phyloP scores from a whole-genome alignment of 2,888 invertebrate genomes.

The Xestia rhomboidea region DNA sequence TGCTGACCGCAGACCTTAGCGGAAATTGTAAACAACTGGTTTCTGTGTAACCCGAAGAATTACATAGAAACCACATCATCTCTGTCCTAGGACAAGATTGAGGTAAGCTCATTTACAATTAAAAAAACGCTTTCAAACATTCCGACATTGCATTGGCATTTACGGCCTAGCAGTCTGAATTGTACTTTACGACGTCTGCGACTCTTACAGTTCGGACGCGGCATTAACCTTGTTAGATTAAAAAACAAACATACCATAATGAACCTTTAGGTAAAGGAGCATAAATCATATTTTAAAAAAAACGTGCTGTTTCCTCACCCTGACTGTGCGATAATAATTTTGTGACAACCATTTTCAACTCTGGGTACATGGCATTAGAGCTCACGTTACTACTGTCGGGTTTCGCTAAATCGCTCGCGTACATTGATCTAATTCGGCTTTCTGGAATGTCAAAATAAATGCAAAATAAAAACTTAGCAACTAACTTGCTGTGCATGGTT shows the following conservation, averaged over 20 bases:
- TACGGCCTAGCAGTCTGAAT: no score
- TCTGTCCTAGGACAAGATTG: no score
- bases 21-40: neutral
- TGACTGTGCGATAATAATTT: slow-evolving; percentile 85
- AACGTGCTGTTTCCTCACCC: slow-evolving; percentile 79
- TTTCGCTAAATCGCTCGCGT: slow-evolving; percentile 76
- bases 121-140: no score
- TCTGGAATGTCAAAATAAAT: slow-evolving; percentile 80
- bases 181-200: no score
- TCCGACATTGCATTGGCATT: no score
- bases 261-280: slow-evolving; percentile 26
- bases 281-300: slow-evolving; percentile 39
- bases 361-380: slow-evolving; percentile 79
- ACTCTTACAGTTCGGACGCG: neutral
- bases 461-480: slow-evolving; percentile 50
- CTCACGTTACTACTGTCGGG: slow-evolving; percentile 70
- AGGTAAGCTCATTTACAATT: no score
- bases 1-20: neutral
- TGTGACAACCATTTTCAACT: slow-evolving; percentile 87
- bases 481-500: slow-evolving; percentile 61
- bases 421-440: slow-evolving; percentile 76
- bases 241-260: neutral
- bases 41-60: neutral
- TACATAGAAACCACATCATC: no score
- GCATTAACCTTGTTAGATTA: neutral